These are phyloP conservation scores for Limnephilus lunatus DNA, from an alignment of 2,888 invertebrate genomes.

Conservation along the genomic window DNA sequence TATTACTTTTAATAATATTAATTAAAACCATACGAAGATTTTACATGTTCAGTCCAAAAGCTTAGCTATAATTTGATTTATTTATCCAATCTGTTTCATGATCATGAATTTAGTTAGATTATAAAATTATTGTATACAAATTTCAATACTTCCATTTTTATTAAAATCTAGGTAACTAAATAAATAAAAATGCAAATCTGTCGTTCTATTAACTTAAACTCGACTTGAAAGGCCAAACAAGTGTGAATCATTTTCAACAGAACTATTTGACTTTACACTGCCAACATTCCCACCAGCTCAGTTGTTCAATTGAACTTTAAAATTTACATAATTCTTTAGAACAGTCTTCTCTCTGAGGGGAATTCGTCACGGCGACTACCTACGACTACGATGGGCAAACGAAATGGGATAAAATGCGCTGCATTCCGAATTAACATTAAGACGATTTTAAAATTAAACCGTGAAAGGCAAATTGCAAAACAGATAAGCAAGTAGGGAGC, in stretches of 20 bases:
- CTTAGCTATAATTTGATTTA: too few relatives aligned
- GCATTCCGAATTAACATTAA: conserved; percentile 40
- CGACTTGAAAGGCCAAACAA: neutral
- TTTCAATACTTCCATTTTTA: too few relatives aligned
- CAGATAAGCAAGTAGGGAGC: neutral
- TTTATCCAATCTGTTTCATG: too few relatives aligned
- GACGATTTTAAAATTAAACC: conserved; percentile 28
- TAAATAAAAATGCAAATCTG: neutral
- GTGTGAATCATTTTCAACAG: neutral
- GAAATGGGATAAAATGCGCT: neutral
- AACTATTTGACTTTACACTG: neutral
- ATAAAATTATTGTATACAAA: too few relatives aligned
- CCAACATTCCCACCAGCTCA: neutral
- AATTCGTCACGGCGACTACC: conserved; percentile 14
- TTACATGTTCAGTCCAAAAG: too few relatives aligned
- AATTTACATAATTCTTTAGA: conserved; percentile 20
- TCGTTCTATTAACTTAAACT: neutral
- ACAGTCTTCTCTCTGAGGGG: conserved; percentile 15
- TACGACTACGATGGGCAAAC: neutral
- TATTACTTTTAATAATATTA: too few relatives aligned
- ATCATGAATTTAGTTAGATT: too few relatives aligned
- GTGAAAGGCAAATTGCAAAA: conserved; percentile 34
- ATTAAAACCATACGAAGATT: too few relatives aligned
- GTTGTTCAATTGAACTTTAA: conserved; percentile 12
- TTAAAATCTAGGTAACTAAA: too few relatives aligned